Evolutionary conservation across 1,140 invertebrate genomes (phyloP), one percentile per base, ranked within the genome.

Genomic region (Micrasema longulum): DNA sequence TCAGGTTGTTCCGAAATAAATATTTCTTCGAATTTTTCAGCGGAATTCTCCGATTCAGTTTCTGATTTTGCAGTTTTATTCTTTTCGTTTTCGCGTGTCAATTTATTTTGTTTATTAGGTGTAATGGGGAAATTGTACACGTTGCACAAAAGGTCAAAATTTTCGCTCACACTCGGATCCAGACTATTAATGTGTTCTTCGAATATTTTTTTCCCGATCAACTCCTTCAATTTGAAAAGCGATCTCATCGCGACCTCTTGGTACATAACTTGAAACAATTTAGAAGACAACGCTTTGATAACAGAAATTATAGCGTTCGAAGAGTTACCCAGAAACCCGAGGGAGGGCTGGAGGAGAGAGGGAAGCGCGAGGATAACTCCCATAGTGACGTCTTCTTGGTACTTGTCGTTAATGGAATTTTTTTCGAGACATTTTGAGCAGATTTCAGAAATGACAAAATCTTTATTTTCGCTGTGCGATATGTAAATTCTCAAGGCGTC

Each of bases 401-500:
- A 84, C 66, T 87, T 84, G 70, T 88, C 85, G 22, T 85, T 82
- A 0, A 83, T 80, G 4, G 87, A 84, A 50, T 86, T 84, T 41
- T 84, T 84, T 65, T 89, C 89, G 0, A 91, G 80, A 9, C 91
- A 91, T 47, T 89, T 87, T 36, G 88, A 86, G 43, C 92, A 81
- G 60, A 93, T 88, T 18, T 87, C 84, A 72, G 88, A 79, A 6
- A 91, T 81, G 18, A 89, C 86, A 53, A 82, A 82, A 75, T 90
- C 88, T 0, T 88, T 84, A 69, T 85, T 84, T 45, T 84, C 83
- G 14, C 89, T 90, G 76, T 90, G 87, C 1, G 86, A 80, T 12
- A 92, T 82, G 77, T 91, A 92, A 9, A 90, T 88, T 57, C 89
- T 85, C 1, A 93, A 77, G 1, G 90, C 88, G 76, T 93, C 91